phyloP scores from a whole-genome alignment of 1,140 invertebrate genomes.

The Drosophila pruinosa region DNA sequence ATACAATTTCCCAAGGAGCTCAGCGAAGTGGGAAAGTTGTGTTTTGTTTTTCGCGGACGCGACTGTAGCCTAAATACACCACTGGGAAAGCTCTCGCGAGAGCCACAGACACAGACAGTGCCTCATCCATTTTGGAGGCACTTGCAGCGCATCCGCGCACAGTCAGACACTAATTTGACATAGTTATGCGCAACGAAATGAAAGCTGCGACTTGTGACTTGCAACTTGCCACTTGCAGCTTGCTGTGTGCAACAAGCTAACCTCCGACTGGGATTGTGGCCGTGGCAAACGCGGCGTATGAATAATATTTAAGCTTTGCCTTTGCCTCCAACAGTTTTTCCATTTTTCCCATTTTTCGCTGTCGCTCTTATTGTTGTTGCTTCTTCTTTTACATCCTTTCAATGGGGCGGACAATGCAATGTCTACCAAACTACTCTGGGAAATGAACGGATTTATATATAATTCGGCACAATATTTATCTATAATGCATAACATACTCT shows the following conservation, averaged over 20 bases:
- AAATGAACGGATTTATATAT: not conserved
- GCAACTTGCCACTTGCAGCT: conserved; percentile 27
- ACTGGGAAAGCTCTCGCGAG: conserved; percentile 68
- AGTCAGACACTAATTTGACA: conserved; percentile 77
- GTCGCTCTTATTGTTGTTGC: not conserved
- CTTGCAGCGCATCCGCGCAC: conserved; percentile 23
- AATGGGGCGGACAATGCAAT: not conserved
- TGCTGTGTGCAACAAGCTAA: conserved; percentile 22
- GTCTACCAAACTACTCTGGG: not conserved
- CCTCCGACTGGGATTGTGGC: conserved; percentile 22
- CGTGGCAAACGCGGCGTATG: conserved; percentile 66
- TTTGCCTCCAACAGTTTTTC: conserved; percentile 4
- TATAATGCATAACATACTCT: too few species aligned
- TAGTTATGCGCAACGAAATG: conserved; percentile 78
- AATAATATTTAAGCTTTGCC: conserved; percentile 67
- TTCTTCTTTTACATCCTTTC: not conserved
- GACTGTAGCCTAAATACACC: conserved; percentile 49
- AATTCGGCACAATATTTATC: too few species aligned
- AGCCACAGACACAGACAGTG: not conserved
- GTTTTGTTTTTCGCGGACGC: not conserved
- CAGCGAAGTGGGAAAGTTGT: conserved; percentile 61
- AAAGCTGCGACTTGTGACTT: conserved; percentile 52
- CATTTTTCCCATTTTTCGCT: not conserved
- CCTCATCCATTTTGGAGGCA: conserved; percentile 12
- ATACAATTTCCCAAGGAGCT: conserved; percentile 76